A percentile compares a stretch with the other conserved stretches of the same genome.
Conservation (phyloP, 2,797 vertebrate genomes). For the Melanotaenia nigrans region DNA sequence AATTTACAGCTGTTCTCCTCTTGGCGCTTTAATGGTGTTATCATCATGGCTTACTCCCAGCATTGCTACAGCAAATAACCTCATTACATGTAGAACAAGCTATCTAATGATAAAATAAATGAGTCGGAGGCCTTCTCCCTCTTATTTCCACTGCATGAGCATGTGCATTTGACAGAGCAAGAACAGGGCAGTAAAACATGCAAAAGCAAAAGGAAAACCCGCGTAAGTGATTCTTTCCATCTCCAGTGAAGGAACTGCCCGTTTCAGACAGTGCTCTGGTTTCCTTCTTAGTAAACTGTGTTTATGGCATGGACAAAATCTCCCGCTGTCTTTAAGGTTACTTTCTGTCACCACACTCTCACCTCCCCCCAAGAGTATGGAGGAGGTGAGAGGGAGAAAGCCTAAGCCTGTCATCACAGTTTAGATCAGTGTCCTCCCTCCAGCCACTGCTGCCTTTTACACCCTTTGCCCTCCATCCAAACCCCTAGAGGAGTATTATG, state of each 20-base stretch:
- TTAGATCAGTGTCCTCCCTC: slow-evolving; percentile 74
- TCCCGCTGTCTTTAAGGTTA: slow-evolving; percentile 57
- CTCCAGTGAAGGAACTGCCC: slow-evolving; percentile 51
- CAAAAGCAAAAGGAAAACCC: slow-evolving; percentile 32
- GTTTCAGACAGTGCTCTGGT: slow-evolving; percentile 38
- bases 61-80: slow-evolving; percentile 50
- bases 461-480: slow-evolving; percentile 58
- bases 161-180: neutral
- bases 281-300: slow-evolving; percentile 27
- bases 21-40: slow-evolving; percentile 54
- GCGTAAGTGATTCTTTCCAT: slow-evolving; percentile 40
- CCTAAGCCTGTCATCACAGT: slow-evolving; percentile 72
- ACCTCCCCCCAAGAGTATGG: slow-evolving; percentile 60
- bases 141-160: slow-evolving; percentile 22
- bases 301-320: slow-evolving; percentile 52
- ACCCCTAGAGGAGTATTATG: slow-evolving; percentile 66
- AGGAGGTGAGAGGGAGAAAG: slow-evolving; percentile 74
- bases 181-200: slow-evolving; percentile 27
- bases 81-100: slow-evolving; percentile 55
- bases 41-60: slow-evolving; percentile 52
- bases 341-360: slow-evolving; percentile 55
- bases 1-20: slow-evolving; percentile 35
- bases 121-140: slow-evolving; percentile 52
- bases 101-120: slow-evolving; percentile 64
- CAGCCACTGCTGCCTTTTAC: slow-evolving; percentile 39